A percentile compares a stretch with the other conserved stretches of the same genome.
These are phyloP conservation scores for Micoletzkya japonica DNA, from an alignment of 2,888 invertebrate species.

Conservation along the genomic window DNA sequence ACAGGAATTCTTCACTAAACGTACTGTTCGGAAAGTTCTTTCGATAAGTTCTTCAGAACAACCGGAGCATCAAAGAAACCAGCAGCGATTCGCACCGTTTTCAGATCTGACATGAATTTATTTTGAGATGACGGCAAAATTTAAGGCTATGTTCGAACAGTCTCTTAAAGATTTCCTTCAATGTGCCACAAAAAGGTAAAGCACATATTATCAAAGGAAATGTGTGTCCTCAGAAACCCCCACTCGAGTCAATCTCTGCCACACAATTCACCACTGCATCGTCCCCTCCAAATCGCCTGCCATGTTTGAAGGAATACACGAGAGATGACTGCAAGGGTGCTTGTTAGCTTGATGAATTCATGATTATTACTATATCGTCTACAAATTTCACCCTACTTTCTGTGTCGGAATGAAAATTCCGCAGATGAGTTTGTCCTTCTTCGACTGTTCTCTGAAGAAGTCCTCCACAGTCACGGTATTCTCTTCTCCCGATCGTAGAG, in stretches of 20 bases:
- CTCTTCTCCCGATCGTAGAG: not conserved
- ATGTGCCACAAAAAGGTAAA: too few species aligned
- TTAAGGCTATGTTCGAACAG: not conserved
- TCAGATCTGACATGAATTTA: not conserved
- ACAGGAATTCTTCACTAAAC: not conserved
- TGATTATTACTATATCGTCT: too few species aligned
- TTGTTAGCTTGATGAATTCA: too few species aligned
- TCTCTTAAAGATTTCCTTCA: not conserved
- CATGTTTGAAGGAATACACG: constrained; percentile 29
- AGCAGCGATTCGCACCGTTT: not conserved
- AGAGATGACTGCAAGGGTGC: too few species aligned
- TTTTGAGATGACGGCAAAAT: not conserved
- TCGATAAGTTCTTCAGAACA: not conserved
- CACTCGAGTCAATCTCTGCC: not conserved
- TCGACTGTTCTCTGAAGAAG: not conserved
- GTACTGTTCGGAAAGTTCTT: not conserved
- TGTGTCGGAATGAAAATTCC: not conserved
- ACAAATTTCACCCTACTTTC: not conserved
- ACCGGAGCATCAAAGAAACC: not conserved
- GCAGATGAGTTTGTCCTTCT: not conserved
- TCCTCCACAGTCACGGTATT: not conserved
- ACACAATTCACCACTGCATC: constrained; percentile 17
- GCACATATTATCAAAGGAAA: too few species aligned
- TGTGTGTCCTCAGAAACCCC: not conserved
- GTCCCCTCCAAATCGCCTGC: constrained; percentile 15